Conservation (phyloP, 2,113 vertebrate species). For the Typhlomys cinereus region DNA sequence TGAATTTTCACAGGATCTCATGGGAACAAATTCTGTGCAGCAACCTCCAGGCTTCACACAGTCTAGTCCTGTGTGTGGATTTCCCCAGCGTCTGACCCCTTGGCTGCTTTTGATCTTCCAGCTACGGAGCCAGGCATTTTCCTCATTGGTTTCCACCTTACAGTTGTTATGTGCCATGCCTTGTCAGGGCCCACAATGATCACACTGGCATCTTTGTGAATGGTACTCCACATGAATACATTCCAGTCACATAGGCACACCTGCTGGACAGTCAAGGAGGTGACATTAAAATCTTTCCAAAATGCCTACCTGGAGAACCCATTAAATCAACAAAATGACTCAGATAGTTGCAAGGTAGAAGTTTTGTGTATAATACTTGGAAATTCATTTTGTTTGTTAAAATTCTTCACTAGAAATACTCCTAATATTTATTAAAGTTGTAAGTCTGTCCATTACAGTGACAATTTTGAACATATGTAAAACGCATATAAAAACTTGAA, state of each 20-base stretch:
- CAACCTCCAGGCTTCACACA: neutral
- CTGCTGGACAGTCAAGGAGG: slow-evolving; percentile 28
- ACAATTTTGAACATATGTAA: neutral
- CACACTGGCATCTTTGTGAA: neutral
- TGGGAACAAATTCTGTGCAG: slow-evolving; percentile 23
- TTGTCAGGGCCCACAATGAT: neutral
- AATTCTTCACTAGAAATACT: neutral
- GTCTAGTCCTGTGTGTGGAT: slow-evolving; percentile 36
- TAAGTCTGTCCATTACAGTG: neutral
- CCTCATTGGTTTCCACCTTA: slow-evolving; percentile 19
- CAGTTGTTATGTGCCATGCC: slow-evolving; percentile 23
- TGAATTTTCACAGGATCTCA: slow-evolving; percentile 37
- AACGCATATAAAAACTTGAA: neutral
- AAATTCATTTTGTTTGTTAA: slow-evolving; percentile 36
- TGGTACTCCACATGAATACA: neutral
- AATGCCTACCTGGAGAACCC: neutral
- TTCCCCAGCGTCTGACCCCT: slow-evolving; percentile 2
- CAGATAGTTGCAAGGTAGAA: neutral
- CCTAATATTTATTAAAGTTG: neutral
- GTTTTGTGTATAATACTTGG: slow-evolving; percentile 23
- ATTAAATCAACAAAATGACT: slow-evolving; percentile 1
- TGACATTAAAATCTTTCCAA: slow-evolving; percentile 1
- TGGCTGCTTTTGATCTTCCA: slow-evolving; percentile 60
- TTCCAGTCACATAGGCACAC: slow-evolving; percentile 3
- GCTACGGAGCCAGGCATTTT: neutral